A percentile compares a stretch with the other conserved stretches of the same genome.
Conservation (phyloP, 2,113 vertebrate genomes). For the Axis porcinus region DNA sequence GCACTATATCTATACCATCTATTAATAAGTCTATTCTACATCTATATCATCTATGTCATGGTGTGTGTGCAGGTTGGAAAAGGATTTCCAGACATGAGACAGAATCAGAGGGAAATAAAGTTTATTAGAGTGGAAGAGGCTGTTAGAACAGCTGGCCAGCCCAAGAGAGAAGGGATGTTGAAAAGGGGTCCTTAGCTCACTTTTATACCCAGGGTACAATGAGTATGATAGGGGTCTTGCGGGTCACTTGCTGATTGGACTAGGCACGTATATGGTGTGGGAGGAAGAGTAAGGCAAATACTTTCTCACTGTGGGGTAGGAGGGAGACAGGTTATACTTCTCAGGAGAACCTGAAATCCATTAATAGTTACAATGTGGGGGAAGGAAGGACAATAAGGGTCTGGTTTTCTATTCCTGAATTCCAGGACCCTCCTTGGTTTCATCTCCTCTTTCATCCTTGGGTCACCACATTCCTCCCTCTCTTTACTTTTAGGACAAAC, state of each 20-base stretch:
- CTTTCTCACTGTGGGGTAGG: background rate
- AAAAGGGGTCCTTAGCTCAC: background rate
- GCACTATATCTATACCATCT: background rate
- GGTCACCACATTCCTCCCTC: background rate
- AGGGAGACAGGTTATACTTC: background rate
- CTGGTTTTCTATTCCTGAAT: background rate
- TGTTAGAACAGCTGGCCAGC: background rate
- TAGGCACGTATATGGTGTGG: rapidly evolving
- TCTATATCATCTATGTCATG: background rate
- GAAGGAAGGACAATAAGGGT: background rate
- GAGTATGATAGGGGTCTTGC: background rate
- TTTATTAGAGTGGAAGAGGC: background rate
- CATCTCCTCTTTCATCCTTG: background rate
- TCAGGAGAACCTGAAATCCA: background rate
- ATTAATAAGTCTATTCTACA: background rate
- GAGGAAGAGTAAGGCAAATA: background rate
- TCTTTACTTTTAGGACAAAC: background rate
- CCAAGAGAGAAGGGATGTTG: rapidly evolving
- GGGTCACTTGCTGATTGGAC: background rate
- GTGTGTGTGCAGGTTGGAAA: background rate
- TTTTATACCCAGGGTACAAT: background rate
- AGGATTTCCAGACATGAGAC: background rate
- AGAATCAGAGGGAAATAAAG: background rate
- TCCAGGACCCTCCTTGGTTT: background rate
- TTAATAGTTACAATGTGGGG: background rate